Evolutionary conservation across 2,797 vertebrate genomes (phyloP), one percentile per base, ranked within the genome.

Genomic region (Cyprinella venusta): DNA sequence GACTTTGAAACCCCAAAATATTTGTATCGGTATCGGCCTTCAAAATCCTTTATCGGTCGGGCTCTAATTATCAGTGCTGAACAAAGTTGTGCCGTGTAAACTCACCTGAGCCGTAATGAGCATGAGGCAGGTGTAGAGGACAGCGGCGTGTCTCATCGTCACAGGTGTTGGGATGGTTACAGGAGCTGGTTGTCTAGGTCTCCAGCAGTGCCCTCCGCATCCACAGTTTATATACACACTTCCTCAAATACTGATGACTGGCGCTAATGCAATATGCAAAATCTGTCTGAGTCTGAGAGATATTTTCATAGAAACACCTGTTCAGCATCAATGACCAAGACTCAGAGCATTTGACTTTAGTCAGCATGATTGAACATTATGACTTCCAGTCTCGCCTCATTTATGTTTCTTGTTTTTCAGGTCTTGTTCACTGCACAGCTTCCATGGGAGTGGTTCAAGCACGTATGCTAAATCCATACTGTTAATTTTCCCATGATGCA

Each of bases 31-130:
- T n/a, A n/a, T n/a, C n/a, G n/a, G n/a, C n/a, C n/a, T n/a, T n/a
- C n/a, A n/a, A n/a, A n/a, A n/a, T n/a, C n/a, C n/a, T n/a, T n/a
- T n/a, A n/a, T n/a, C n/a, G n/a, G n/a, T n/a, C n/a, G n/a, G n/a
- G n/a, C n/a, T n/a, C n/a, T n/a, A n/a, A 45, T 45, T 5, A 45
- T 45, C 10, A 45, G 42, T 13, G 42, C 10, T 45, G 10, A 10
- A 42, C 9, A 1, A 10, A 9, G 12, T 13, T 45, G 12, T 45
- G 42, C 40, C 1, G 48, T 2, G 48, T 4, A 6, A 6, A 0
- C 76, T 84, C 63, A 84, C 83, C 77, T 76, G 45, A 50, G 33
- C 50, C 1, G 33, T 36, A 9, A 42, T 8, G 24, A 76, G 78
- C 21, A 54, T 12, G 69, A 80, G 78, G 48, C 38, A 68, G 21